Conservation (phyloP, 2,888 invertebrate species). For the Tolmerus cingulatus region DNA sequence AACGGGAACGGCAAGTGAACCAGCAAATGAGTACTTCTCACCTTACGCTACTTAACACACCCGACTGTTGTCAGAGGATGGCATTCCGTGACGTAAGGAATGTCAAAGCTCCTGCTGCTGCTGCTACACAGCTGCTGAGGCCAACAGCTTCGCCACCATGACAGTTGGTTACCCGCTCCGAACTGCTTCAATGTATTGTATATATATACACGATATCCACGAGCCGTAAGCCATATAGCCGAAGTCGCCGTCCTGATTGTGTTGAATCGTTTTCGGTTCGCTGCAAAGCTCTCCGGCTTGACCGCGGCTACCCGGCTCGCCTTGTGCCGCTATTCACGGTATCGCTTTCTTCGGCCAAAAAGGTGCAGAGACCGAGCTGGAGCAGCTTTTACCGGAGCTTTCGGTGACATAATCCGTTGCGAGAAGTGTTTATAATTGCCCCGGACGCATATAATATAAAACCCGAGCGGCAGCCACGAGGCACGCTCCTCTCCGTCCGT, state of each 20-base stretch:
- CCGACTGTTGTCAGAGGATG: neutral
- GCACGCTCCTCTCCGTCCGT: slow-evolving; percentile 11
- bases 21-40: slow-evolving; percentile 38
- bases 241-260: neutral
- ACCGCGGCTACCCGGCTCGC: neutral
- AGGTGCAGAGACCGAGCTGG: neutral
- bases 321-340: neutral
- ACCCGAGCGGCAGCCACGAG: neutral
- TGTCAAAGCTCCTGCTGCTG: slow-evolving; percentile 16
- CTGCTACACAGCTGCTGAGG: neutral
- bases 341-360: neutral
- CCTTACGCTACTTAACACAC: slow-evolving; percentile 33
- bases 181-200: neutral
- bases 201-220: too few species aligned
- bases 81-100: slow-evolving; percentile 31
- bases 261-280: neutral
- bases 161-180: neutral
- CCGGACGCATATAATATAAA: slow-evolving; percentile 6
- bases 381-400: slow-evolving; percentile 25
- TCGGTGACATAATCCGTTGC: slow-evolving; percentile 33
- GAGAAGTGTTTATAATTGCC: slow-evolving; percentile 32
- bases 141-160: neutral
- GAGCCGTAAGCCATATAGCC: too few species aligned
- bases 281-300: slow-evolving; percentile 15
- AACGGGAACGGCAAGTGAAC: slow-evolving; percentile 10